Base-by-base conservation (phyloP, 2,797 vertebrate genomes). In the Cyclura pinguis region DNA sequence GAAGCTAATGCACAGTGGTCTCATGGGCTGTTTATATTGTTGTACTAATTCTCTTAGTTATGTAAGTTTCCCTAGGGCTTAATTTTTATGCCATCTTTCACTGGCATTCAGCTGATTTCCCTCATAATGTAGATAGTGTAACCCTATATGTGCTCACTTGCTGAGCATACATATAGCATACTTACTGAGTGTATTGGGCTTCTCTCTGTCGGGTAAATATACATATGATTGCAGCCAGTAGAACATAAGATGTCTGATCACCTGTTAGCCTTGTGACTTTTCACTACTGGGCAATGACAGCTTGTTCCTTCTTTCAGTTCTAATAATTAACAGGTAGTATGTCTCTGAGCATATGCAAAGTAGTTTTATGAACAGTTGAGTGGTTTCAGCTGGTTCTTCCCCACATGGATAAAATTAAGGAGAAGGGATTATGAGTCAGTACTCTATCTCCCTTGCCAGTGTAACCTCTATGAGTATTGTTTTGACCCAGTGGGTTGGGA, bases 1-100 rank as follows among this genome's bases (percentile, higher is more conserved):
- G 64, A 69, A 55, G 6, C 32, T 35, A 80, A 69, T 27, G n/a
- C 13, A 6, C 38, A 13, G 62, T 14, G 22, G 47, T 80, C 78
- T 80, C 50, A 27, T 52, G 59, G 82, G 86, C 64, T 80, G 42
- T 80, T 88, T 69, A 88, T 88, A 72, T 88, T 29, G 7, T 47
- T 67, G 32, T 80, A 80, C 14, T 88, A 80, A 69, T 88, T 80
- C n/a, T 80, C n/a, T 27, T 47, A 80, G 77, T 69, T 62, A 69
- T 80, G 50, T 18, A 35, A 22, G 64, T 69, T 88, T 88, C 62
- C 38, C 77, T 27, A 80, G 62, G 29, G 50, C 47, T 88, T 80
- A 38, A 52, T 67, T 80, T 69, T 69, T 35, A 69, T 69, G 32
- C 4, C 47, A 83, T 13, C 4, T 35, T 7, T 77, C 35, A n/a